Conservation (phyloP, 1,140 invertebrate genomes). For the Drosophila busckii region DNA sequence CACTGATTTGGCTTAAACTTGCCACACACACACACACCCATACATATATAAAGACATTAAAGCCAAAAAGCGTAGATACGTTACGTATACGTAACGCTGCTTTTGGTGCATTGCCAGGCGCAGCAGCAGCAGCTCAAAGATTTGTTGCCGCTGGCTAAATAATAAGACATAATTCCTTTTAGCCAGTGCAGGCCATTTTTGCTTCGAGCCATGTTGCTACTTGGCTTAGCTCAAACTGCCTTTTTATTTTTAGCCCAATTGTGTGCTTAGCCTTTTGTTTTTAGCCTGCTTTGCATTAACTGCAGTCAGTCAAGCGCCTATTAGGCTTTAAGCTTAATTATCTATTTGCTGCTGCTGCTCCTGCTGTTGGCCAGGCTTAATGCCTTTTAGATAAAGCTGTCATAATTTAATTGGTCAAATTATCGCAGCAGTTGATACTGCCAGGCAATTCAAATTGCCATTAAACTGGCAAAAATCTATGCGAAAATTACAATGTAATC, state of each 20-base stretch:
- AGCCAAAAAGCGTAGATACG: conserved; percentile 21
- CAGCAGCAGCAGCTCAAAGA: conserved; percentile 30
- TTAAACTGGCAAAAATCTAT: conserved; percentile 66
- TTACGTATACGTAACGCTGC: conserved; percentile 32
- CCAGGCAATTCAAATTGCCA: conserved; percentile 43
- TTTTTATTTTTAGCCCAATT: conserved; percentile 9
- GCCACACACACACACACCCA: too few relatives aligned
- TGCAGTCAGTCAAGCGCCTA: too few relatives aligned
- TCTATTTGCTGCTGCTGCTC: too few relatives aligned
- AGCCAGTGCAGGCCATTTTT: conserved; percentile 12
- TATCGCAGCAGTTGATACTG: too few relatives aligned
- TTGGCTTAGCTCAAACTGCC: conserved; percentile 25
- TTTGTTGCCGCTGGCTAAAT: conserved; percentile 59
- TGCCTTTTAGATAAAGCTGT: too few relatives aligned
- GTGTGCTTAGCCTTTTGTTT: too few relatives aligned
- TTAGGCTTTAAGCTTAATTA: too few relatives aligned
- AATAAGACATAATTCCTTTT: conserved; percentile 66
- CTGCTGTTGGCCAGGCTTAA: too few relatives aligned
- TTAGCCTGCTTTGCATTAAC: too few relatives aligned
- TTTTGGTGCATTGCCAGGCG: conserved; percentile 59
- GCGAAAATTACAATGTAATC: conserved; percentile 64
- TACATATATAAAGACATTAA: conserved; percentile 63
- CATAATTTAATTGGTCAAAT: too few relatives aligned
- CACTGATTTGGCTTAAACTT: conserved; percentile 37
- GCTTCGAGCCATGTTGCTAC: conserved; percentile 8